phyloP scores from a whole-genome alignment of 2,113 vertebrate species.

The Nothocercus julius region DNA sequence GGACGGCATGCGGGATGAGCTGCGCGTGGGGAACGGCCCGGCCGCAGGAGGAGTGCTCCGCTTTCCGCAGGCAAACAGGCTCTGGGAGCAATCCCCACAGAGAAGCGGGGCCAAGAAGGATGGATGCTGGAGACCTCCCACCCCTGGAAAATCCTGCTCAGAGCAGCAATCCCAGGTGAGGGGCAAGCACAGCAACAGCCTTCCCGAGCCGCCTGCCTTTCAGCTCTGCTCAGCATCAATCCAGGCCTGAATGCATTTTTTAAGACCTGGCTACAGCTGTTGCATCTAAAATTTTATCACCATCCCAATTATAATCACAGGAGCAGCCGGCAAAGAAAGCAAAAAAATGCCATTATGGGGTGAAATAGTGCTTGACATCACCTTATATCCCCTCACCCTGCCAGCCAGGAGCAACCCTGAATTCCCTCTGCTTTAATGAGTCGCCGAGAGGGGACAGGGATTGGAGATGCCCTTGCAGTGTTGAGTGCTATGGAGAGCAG shows the following conservation, averaged over 20 bases:
- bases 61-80: neutral
- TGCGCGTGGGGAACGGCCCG: neutral
- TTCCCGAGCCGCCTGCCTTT: neutral
- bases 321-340: neutral
- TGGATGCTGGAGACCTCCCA: neutral
- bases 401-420: rapidly evolving
- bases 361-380: neutral
- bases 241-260: neutral
- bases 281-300: neutral
- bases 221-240: neutral
- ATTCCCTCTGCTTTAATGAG: rapidly evolving
- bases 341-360: neutral
- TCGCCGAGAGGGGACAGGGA: rapidly evolving
- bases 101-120: neutral
- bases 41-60: neutral
- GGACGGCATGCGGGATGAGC: neutral
- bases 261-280: neutral
- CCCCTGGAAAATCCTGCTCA: neutral
- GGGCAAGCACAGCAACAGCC: neutral
- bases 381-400: neutral
- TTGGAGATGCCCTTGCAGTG: neutral
- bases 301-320: neutral
- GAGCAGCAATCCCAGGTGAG: neutral
- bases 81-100: neutral
- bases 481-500: neutral